Conservation (phyloP, 2,888 invertebrate species). For the Drosophila macrospina region DNA sequence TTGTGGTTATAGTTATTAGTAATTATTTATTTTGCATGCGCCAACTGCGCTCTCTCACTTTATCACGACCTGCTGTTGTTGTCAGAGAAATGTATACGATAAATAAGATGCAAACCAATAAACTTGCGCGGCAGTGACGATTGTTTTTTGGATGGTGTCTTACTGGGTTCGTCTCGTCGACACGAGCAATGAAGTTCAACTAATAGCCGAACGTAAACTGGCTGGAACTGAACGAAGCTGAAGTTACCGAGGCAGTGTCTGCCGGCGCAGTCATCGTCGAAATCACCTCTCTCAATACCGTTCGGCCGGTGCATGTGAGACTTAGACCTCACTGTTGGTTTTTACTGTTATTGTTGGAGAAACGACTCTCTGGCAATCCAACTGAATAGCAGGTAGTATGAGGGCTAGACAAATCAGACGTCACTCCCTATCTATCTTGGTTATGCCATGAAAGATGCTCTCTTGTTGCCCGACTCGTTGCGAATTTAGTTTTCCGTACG, state of each 20-base stretch:
- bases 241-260: conserved; percentile 47
- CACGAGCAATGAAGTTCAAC: conserved; percentile 78
- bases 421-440: conserved; percentile 25
- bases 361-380: conserved; percentile 39
- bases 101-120: conserved; percentile 34
- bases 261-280: conserved; percentile 18
- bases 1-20: neutral
- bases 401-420: conserved; percentile 38
- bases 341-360: conserved; percentile 53
- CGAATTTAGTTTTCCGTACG: conserved; percentile 48
- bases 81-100: conserved; percentile 19
- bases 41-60: conserved; percentile 35
- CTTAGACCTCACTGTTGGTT: conserved; percentile 26
- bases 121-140: conserved; percentile 44
- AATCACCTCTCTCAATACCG: conserved; percentile 36
- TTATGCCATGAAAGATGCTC: conserved; percentile 46
- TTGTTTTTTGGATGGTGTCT: conserved; percentile 49
- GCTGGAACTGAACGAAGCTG: conserved; percentile 47
- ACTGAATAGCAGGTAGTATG: conserved; percentile 22
- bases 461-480: conserved; percentile 20
- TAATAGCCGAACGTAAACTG: conserved; percentile 70
- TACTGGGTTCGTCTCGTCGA: conserved; percentile 70
- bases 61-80: conserved; percentile 26
- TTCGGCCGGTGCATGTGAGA: conserved; percentile 62
- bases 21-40: conserved; percentile 18